Percentiles rank a stretch among this genome's conserved stretches.
Evolutionary conservation across 2,113 vertebrate species (phyloP).

Genomic region (Vicugna pacos): DNA sequence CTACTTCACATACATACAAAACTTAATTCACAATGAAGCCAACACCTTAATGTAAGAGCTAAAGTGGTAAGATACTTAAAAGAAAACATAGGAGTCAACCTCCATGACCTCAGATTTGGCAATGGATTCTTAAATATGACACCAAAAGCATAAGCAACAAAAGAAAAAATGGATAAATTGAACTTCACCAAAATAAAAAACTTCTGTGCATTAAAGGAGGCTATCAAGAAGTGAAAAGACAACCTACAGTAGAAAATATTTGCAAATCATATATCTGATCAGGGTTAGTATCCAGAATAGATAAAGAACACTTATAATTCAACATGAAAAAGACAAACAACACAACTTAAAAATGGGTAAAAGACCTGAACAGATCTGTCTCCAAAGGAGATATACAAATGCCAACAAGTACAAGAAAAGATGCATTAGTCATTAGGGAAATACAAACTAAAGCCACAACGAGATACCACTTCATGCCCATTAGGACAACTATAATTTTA

Average conservation of each 20-base stretch:
- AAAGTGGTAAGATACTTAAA: not conserved
- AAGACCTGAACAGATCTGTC: not conserved
- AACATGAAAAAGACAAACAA: not conserved
- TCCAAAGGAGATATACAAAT: not conserved
- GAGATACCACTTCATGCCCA: not conserved
- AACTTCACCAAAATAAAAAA: conserved; percentile 14
- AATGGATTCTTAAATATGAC: not conserved
- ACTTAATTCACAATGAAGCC: conserved; percentile 4
- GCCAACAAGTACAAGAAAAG: not conserved
- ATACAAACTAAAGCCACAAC: conserved; percentile 22
- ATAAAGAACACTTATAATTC: not conserved
- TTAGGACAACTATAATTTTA: not conserved
- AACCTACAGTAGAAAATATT: not conserved
- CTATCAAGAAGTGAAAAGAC: not conserved
- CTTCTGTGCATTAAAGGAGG: not conserved
- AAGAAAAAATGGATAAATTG: not conserved
- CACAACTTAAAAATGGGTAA: not conserved
- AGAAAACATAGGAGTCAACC: not conserved
- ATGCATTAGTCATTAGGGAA: not conserved
- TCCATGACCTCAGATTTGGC: not conserved
- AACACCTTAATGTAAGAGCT: not conserved
- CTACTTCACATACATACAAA: not conserved
- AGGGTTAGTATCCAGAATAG: not conserved
- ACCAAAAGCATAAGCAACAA: not conserved
- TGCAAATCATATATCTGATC: not conserved